Percentiles rank a stretch among this genome's conserved stretches.
Conservation (phyloP, 2,888 invertebrate species). For the Lordiphosa fenestrarum region DNA sequence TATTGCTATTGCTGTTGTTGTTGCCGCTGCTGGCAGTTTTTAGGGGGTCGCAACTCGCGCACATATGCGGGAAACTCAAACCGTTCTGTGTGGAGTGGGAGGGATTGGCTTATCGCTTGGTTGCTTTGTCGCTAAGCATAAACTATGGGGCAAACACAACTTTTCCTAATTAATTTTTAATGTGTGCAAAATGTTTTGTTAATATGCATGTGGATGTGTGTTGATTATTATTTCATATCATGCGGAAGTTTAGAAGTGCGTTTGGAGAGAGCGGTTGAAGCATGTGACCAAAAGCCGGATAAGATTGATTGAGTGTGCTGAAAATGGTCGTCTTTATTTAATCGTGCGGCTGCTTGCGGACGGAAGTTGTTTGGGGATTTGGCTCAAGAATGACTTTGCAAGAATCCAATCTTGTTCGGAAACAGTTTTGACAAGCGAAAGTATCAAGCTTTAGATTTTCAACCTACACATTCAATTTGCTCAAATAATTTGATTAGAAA, state of each 20-base stretch:
- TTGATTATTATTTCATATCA: slow-evolving; percentile 17
- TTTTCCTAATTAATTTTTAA: slow-evolving; percentile 70
- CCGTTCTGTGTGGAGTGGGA: slow-evolving; percentile 10
- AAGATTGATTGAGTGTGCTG: too few relatives aligned
- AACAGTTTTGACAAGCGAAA: too few relatives aligned
- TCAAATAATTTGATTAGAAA: too few relatives aligned
- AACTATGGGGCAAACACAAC: slow-evolving; percentile 50
- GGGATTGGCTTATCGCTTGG: slow-evolving; percentile 53
- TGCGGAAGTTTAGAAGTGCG: slow-evolving; percentile 25
- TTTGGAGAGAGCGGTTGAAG: slow-evolving; percentile 8
- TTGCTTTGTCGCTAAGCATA: slow-evolving; percentile 58
- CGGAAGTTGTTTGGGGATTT: too few relatives aligned
- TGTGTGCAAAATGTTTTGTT: slow-evolving; percentile 64
- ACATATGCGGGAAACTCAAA: slow-evolving; percentile 36
- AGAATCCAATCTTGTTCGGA: too few relatives aligned
- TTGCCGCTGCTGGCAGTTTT: slow-evolving; percentile 38
- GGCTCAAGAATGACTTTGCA: too few relatives aligned
- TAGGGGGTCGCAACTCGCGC: slow-evolving; percentile 34
- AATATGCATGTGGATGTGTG: slow-evolving; percentile 40
- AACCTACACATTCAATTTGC: too few relatives aligned
- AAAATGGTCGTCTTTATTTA: too few relatives aligned
- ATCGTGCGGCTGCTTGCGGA: too few relatives aligned
- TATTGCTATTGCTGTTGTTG: slow-evolving; percentile 23
- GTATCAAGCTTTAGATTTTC: too few relatives aligned
- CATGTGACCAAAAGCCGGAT: background rate